phyloP scores from a whole-genome alignment of 2,113 vertebrate genomes.

The Nothocercus nigrocapillus region DNA sequence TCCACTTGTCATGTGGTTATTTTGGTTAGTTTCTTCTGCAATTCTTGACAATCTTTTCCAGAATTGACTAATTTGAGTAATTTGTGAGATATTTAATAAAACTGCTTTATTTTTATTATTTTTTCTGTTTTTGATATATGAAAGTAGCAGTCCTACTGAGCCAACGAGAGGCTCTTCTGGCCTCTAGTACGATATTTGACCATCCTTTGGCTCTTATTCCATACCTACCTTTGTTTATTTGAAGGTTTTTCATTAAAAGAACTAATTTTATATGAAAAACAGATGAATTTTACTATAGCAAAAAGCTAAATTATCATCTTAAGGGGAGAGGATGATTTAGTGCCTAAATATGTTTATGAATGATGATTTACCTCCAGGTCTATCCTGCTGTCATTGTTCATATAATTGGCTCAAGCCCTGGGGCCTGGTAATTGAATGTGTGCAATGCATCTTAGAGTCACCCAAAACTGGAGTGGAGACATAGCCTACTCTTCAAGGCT shows the following conservation, averaged over 20 bases:
- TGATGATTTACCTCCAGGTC: not conserved
- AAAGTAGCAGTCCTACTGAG: not conserved
- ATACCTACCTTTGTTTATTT: not conserved
- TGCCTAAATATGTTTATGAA: not conserved
- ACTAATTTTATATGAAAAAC: not conserved
- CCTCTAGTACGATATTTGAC: not conserved
- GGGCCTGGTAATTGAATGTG: not conserved
- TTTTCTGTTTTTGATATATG: not conserved
- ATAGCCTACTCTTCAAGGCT: not conserved
- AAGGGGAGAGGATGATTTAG: not conserved
- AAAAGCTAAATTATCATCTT: not conserved
- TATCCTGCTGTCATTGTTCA: not conserved
- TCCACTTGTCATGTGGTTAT: not conserved
- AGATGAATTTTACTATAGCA: not conserved
- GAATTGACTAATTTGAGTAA: not conserved
- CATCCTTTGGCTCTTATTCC: not conserved
- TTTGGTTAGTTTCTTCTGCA: not conserved
- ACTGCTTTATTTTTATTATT: not conserved
- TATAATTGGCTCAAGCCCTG: not conserved
- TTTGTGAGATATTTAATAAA: not conserved
- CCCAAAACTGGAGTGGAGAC: not conserved
- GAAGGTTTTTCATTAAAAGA: not conserved
- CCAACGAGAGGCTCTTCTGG: not conserved
- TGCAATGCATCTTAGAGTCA: not conserved
- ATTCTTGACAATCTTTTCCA: not conserved